These are phyloP conservation scores for Pogonocherus hispidulus DNA, from an alignment of 2,888 invertebrate genomes.

Conservation along the genomic window DNA sequence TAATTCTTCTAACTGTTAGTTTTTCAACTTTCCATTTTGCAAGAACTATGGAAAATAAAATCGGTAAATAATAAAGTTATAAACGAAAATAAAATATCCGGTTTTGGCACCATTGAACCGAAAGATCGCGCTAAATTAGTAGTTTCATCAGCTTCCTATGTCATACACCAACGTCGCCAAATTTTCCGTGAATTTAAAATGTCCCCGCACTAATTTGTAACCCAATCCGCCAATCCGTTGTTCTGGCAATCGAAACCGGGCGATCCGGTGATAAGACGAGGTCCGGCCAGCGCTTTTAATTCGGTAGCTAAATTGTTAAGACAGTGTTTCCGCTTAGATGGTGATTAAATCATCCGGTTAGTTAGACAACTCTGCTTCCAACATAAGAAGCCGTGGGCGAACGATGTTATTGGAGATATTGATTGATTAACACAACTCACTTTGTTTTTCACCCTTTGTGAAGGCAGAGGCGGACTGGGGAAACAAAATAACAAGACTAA, in stretches of 20 bases:
- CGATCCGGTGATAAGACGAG: conserved; percentile 19
- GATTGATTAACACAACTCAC: conserved; percentile 68
- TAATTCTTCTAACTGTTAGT: no score
- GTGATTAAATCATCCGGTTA: conserved; percentile 70
- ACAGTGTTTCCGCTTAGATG: conserved; percentile 68
- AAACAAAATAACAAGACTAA: no score
- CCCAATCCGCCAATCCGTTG: conserved; percentile 4
- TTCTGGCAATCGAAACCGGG: conserved; percentile 16
- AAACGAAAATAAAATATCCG: no score
- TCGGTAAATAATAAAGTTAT: no score
- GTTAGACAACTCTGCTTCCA: conserved; percentile 66
- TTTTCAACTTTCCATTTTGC: no score
- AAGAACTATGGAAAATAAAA: no score
- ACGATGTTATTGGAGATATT: conserved; percentile 66
- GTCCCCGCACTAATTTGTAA: not conserved
- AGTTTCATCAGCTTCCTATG: no score
- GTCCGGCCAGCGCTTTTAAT: conserved; percentile 61
- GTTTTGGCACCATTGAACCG: no score
- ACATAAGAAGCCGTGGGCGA: conserved; percentile 63
- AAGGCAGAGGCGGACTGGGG: not conserved
- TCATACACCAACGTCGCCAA: not conserved
- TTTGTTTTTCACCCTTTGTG: conserved; percentile 51
- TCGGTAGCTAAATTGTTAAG: conserved; percentile 69
- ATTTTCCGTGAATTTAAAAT: not conserved
- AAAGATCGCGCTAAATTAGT: no score